phyloP scores from a whole-genome alignment of 2,797 vertebrate genomes.

The Sebastolobus altivelis region DNA sequence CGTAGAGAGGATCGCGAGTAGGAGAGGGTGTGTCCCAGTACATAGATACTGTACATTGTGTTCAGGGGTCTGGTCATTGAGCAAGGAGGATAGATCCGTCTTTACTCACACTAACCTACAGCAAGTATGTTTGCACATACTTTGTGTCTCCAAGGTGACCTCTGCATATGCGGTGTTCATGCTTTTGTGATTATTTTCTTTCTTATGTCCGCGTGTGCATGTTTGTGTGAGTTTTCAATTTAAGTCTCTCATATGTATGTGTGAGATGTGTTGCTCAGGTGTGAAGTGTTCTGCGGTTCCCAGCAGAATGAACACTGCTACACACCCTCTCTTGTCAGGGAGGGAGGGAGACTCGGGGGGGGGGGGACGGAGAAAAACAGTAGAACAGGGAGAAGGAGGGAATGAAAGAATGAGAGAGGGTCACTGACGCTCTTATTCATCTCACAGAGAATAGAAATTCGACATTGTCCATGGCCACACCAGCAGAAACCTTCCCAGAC shows the following conservation, averaged over 20 bases:
- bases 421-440: not conserved
- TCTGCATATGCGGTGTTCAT: conserved; percentile 5
- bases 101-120: conserved; percentile 6
- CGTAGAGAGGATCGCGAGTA: not conserved
- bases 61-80: not conserved
- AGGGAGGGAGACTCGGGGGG: not conserved
- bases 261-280: conserved; percentile 75
- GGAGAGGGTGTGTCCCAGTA: conserved; percentile 22
- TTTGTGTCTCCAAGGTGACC: conserved; percentile 32
- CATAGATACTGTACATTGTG: conserved; percentile 8
- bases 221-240: conserved; percentile 56
- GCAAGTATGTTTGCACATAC: not conserved
- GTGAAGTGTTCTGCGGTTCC: conserved; percentile 73
- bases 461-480: conserved; percentile 21
- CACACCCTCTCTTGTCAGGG: conserved; percentile 27
- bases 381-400: conserved; percentile 11
- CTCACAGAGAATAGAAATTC: conserved; percentile 28
- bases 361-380: not conserved
- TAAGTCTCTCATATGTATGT: conserved; percentile 50
- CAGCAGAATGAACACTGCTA: conserved; percentile 34
- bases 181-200: conserved; percentile 18
- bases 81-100: not conserved
- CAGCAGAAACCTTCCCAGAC: not conserved
- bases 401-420: conserved; percentile 15
- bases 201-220: conserved; percentile 1